phyloP scores from a whole-genome alignment of 2,113 vertebrate genomes.

The Apodemus sylvaticus region DNA sequence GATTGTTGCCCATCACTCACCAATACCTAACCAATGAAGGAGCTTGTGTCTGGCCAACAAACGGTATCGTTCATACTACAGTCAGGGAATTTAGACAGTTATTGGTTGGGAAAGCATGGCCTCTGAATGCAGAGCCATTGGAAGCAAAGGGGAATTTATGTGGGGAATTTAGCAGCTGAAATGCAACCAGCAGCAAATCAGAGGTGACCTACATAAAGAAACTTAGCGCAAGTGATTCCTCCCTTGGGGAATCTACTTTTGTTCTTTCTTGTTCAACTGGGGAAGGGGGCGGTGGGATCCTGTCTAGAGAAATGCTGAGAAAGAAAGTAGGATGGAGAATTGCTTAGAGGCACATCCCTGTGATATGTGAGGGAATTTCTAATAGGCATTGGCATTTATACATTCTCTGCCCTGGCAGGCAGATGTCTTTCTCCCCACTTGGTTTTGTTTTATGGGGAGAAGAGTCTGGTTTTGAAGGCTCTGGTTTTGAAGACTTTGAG shows the following conservation, averaged over 20 bases:
- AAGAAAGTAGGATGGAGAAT: slow-evolving; percentile 39
- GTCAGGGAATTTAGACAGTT: slow-evolving; percentile 45
- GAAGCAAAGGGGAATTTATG: slow-evolving; percentile 66
- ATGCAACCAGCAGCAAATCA: slow-evolving; percentile 72
- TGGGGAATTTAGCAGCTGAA: slow-evolving; percentile 67
- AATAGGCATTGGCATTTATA: background rate
- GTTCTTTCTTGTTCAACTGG: slow-evolving; percentile 70
- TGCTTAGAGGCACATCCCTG: slow-evolving; percentile 37
- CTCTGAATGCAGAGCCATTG: slow-evolving; percentile 57
- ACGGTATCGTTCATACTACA: background rate
- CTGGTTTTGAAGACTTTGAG: background rate
- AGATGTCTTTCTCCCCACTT: background rate
- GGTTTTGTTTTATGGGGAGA: background rate
- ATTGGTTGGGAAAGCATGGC: slow-evolving; percentile 56
- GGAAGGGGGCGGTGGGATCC: background rate
- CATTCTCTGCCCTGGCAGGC: background rate
- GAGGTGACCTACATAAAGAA: slow-evolving; percentile 81
- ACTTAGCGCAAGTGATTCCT: slow-evolving; percentile 71
- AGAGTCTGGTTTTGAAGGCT: background rate
- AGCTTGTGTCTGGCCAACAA: background rate
- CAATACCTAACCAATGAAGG: background rate
- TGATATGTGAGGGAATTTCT: slow-evolving; percentile 33
- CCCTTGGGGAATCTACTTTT: slow-evolving; percentile 78
- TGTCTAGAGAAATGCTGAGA: slow-evolving; percentile 68
- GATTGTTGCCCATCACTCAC: background rate